Percentiles rank a stretch among this genome's conserved stretches.
These are phyloP conservation scores for Palythoa caribaeorum DNA, from an alignment of 92 coral and sea anemone genomes.

Conservation along the genomic window DNA sequence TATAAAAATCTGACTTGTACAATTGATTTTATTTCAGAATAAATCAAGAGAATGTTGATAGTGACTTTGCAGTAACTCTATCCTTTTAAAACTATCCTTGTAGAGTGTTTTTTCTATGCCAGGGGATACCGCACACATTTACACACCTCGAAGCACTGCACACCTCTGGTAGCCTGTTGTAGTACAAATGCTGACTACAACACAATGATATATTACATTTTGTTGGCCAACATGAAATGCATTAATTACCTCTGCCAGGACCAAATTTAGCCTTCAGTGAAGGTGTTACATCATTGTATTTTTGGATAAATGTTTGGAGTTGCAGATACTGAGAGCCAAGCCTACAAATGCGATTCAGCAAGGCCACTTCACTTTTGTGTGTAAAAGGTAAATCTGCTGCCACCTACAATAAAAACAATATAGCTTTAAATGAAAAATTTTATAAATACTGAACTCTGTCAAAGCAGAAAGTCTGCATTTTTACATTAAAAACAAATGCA, in stretches of 20 bases:
- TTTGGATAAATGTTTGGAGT: constrained; percentile 80
- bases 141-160: too few relatives aligned
- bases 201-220: too few relatives aligned
- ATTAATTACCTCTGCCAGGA: constrained; percentile 33
- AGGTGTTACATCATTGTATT: constrained; percentile 76
- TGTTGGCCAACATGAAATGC: neutral
- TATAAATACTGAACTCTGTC: neutral
- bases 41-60: too few relatives aligned
- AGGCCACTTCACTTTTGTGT: constrained; percentile 88
- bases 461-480: neutral
- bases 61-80: too few relatives aligned
- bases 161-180: too few relatives aligned
- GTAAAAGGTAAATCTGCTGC: constrained; percentile 92
- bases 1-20: too few relatives aligned
- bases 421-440: neutral
- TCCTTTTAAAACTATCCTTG: too few relatives aligned
- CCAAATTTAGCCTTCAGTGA: constrained; percentile 34
- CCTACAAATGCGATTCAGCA: constrained; percentile 90
- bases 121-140: too few relatives aligned
- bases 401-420: constrained; percentile 68
- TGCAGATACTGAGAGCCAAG: constrained; percentile 87
- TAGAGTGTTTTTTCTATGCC: too few relatives aligned
- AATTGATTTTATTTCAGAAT: too few relatives aligned
- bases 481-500: neutral
- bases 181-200: too few relatives aligned